Conservation (phyloP, 2,113 vertebrate genomes). For the Gambusia holbrooki region DNA sequence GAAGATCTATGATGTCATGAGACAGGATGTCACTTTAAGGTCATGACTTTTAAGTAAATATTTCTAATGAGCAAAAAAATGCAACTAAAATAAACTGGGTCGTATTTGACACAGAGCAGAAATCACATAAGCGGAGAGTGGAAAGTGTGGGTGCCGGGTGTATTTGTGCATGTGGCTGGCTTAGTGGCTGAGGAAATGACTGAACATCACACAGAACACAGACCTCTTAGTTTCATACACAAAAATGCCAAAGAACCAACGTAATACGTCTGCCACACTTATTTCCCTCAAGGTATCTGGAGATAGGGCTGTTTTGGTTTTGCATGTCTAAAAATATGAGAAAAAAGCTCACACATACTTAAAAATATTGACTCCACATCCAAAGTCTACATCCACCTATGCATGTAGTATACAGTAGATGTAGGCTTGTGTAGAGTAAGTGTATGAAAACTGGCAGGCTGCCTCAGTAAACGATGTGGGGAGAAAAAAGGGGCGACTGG, state of each 20-base stretch:
- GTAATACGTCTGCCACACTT: conserved; percentile 40
- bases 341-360: conserved; percentile 36
- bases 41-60: conserved; percentile 70
- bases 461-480: conserved; percentile 72
- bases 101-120: conserved; percentile 65
- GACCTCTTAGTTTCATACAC: conserved; percentile 62
- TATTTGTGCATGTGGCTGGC: conserved; percentile 56
- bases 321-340: conserved; percentile 22
- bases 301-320: conserved; percentile 15
- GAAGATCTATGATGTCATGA: conserved; percentile 49
- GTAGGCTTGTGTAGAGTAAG: conserved; percentile 39
- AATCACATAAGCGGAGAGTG: conserved; percentile 47
- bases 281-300: conserved; percentile 44
- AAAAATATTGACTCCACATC: conserved; percentile 15
- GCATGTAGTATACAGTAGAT: conserved; percentile 12
- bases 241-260: conserved; percentile 53
- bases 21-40: conserved; percentile 68
- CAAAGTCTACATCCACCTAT: conserved; percentile 21
- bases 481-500: conserved; percentile 47
- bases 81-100: conserved; percentile 69
- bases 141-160: conserved; percentile 61
- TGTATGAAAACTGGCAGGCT: conserved; percentile 67
- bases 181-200: conserved; percentile 37
- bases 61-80: conserved; percentile 54
- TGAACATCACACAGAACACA: conserved; percentile 69